Conservation (phyloP, 2,797 vertebrate genomes). For the Geotria australis region DNA sequence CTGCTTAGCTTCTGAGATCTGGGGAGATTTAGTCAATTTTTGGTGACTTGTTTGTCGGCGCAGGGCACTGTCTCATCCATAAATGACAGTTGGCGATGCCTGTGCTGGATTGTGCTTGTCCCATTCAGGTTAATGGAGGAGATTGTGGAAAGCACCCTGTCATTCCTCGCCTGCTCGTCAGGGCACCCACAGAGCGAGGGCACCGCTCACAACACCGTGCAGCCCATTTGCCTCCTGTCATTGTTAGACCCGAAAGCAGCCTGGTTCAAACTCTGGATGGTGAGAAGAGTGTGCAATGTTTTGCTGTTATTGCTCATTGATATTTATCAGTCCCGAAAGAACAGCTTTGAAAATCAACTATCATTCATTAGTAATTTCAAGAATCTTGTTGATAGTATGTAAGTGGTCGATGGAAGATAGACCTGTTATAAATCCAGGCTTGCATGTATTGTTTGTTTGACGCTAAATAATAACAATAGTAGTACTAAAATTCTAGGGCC, state of each 20-base stretch:
- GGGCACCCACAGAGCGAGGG: constrained; percentile 10
- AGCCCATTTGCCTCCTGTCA: constrained; percentile 44
- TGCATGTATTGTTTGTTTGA: no score
- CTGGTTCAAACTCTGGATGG: constrained; percentile 98
- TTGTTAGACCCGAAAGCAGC: constrained; percentile 51
- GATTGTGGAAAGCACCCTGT: constrained; percentile 63
- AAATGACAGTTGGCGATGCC: no score
- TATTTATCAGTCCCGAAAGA: neutral
- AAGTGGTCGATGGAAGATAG: neutral
- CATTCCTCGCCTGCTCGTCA: constrained; percentile 25
- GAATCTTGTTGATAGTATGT: neutral
- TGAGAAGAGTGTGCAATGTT: constrained; percentile 10
- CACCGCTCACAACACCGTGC: constrained; percentile 18
- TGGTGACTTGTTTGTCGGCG: no score
- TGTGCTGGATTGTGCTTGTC: neutral
- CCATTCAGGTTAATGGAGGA: constrained; percentile 68
- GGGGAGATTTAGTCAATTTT: neutral
- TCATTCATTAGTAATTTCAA: neutral
- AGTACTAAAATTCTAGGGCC: no score
- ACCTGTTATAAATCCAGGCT: no score
- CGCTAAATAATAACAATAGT: no score
- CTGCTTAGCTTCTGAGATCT: neutral
- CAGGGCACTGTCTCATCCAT: no score
- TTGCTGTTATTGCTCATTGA: neutral
- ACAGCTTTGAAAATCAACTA: neutral